Evolutionary conservation across 2,888 invertebrate genomes (phyloP).

Genomic region (Yponomeuta cagnagella): DNA sequence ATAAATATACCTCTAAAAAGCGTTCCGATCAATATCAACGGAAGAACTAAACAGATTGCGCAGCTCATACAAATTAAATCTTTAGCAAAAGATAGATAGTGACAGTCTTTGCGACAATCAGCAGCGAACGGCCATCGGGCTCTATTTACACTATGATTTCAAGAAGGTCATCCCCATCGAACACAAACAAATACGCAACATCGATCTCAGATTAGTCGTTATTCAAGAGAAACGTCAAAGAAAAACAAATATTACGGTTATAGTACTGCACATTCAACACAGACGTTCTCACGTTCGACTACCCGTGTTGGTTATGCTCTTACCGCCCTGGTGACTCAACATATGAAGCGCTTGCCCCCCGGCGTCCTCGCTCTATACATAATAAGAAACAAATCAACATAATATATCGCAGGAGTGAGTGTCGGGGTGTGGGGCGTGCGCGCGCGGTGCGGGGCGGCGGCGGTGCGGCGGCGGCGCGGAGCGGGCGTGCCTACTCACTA

Average conservation of each 20-base stretch:
- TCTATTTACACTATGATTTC: slow-evolving; percentile 71
- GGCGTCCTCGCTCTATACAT: slow-evolving; percentile 93
- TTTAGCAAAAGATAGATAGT: slow-evolving; percentile 71
- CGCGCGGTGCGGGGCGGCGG: slow-evolving; percentile 25
- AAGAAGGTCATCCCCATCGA: slow-evolving; percentile 69
- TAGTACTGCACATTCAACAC: slow-evolving; percentile 74
- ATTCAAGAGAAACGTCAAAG: slow-evolving; percentile 75
- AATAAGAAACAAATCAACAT: slow-evolving; percentile 72
- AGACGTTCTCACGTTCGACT: slow-evolving; percentile 74
- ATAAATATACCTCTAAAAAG: slow-evolving; percentile 75
- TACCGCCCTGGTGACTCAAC: slow-evolving; percentile 96
- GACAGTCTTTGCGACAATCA: slow-evolving; percentile 74
- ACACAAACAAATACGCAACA: slow-evolving; percentile 74
- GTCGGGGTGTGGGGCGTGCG: slow-evolving; percentile 56
- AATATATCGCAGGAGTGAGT: slow-evolving; percentile 74
- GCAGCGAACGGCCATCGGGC: slow-evolving; percentile 76
- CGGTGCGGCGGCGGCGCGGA: slow-evolving; percentile 27
- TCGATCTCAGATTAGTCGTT: slow-evolving; percentile 73
- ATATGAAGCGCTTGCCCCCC: slow-evolving; percentile 92
- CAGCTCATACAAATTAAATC: slow-evolving; percentile 75
- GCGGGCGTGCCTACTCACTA: slow-evolving; percentile 58
- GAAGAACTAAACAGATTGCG: slow-evolving; percentile 75
- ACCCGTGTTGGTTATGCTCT: slow-evolving; percentile 76
- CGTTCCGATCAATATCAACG: slow-evolving; percentile 68
- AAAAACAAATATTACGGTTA: slow-evolving; percentile 70